A percentile compares a stretch with the other conserved stretches of the same genome.
These are phyloP conservation scores for Excalfactoria chinensis DNA, from an alignment of 2,113 vertebrate species.

Conservation along the genomic window DNA sequence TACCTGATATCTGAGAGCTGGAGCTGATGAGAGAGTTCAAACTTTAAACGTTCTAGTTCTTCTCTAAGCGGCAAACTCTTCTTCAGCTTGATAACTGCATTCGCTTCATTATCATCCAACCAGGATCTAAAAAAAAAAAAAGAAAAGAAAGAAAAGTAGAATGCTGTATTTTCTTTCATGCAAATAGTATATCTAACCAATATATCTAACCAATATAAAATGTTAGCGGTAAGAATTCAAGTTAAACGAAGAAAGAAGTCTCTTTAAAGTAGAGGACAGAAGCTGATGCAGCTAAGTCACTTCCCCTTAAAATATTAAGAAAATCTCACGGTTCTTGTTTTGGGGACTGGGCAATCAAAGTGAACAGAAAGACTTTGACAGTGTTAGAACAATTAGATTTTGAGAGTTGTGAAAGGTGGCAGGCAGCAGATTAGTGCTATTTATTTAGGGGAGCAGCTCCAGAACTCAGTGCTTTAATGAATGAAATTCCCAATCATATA, in stretches of 20 bases:
- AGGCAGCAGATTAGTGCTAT: background rate
- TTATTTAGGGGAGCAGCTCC: background rate
- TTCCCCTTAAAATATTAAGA: background rate
- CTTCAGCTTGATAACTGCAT: conserved; percentile 84
- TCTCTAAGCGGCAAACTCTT: conserved; percentile 88
- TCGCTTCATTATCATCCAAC: conserved; percentile 85
- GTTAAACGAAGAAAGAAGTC: background rate
- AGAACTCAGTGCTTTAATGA: background rate
- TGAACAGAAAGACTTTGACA: background rate
- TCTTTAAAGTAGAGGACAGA: background rate
- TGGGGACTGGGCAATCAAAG: background rate
- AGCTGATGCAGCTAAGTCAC: background rate
- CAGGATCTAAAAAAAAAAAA: conserved; percentile 83
- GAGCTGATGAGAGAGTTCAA: conserved; percentile 83
- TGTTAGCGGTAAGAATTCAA: background rate
- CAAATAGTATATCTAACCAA: background rate
- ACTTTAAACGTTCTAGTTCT: conserved; percentile 88
- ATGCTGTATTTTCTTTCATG: background rate
- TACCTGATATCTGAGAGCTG: conserved; percentile 92
- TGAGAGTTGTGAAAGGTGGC: background rate
- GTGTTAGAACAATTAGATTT: background rate
- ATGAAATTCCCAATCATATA: background rate
- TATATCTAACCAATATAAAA: background rate
- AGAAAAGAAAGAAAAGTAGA: background rate
- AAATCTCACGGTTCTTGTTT: background rate